Evolutionary conservation across 2,113 vertebrate genomes (phyloP).

Genomic region (Accipiter cooperii): DNA sequence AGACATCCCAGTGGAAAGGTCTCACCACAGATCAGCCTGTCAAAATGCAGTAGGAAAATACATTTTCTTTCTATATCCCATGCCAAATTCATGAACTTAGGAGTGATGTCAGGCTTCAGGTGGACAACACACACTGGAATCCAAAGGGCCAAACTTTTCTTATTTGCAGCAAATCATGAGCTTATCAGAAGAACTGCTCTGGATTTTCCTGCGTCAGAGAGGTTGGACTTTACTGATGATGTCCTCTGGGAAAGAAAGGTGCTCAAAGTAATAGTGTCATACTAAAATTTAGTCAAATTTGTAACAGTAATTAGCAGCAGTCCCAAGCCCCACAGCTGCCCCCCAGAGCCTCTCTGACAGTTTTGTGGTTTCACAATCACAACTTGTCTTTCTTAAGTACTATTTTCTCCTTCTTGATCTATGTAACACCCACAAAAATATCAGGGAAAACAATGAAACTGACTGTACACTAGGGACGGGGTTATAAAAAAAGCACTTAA

Average conservation of each 20-base stretch:
- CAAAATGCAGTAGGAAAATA: neutral
- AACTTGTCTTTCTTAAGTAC: neutral
- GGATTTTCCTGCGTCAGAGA: neutral
- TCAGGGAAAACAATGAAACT: conserved; percentile 21
- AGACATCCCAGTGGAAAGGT: neutral
- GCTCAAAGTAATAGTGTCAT: neutral
- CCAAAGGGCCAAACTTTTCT: neutral
- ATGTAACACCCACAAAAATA: neutral
- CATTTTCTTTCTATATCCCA: neutral
- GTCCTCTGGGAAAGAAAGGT: neutral
- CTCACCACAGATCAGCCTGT: neutral
- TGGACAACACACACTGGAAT: neutral
- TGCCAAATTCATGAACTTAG: neutral
- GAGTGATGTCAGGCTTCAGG: neutral
- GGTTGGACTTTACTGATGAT: neutral
- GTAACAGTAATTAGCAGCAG: neutral
- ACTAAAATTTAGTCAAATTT: neutral
- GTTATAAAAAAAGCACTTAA: conserved; percentile 6
- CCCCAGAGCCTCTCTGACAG: neutral
- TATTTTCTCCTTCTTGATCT: neutral
- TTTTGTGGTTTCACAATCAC: neutral
- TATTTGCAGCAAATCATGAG: neutral
- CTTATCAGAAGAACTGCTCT: neutral
- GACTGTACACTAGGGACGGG: neutral
- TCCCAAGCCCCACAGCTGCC: neutral